These are phyloP conservation scores for Himalopsyche kuldschensis DNA, from an alignment of 2,888 invertebrate species.

Conservation along the genomic window DNA sequence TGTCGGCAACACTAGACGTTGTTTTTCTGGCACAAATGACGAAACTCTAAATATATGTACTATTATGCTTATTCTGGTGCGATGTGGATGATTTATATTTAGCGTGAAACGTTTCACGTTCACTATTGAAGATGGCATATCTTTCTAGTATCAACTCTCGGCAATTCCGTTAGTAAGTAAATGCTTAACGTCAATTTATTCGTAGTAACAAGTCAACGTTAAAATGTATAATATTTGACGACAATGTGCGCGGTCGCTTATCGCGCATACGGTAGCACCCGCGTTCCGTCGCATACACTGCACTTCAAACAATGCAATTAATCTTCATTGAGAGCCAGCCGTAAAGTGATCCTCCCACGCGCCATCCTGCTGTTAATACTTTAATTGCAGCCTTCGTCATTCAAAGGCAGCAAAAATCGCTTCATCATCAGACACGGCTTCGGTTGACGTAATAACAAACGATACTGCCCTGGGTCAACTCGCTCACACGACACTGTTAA, in stretches of 20 bases:
- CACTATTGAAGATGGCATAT: too few relatives aligned
- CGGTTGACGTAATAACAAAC: background rate
- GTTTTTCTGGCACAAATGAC: too few relatives aligned
- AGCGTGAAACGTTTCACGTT: too few relatives aligned
- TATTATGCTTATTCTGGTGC: too few relatives aligned
- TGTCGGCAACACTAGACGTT: too few relatives aligned
- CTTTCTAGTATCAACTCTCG: too few relatives aligned
- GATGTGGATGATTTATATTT: too few relatives aligned
- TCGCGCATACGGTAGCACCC: background rate
- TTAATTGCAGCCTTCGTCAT: slow-evolving; percentile 11
- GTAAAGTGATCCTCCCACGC: slow-evolving; percentile 9
- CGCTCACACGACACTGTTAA: background rate
- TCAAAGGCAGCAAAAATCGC: slow-evolving; percentile 11
- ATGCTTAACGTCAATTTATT: too few relatives aligned
- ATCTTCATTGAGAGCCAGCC: slow-evolving; percentile 18
- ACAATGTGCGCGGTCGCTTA: background rate
- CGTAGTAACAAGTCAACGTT: too few relatives aligned
- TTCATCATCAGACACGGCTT: background rate
- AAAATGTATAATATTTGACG: too few relatives aligned
- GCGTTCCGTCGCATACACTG: background rate
- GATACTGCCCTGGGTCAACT: slow-evolving; percentile 25
- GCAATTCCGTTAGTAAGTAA: too few relatives aligned
- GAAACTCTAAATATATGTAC: too few relatives aligned
- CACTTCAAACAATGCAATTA: slow-evolving; percentile 22
- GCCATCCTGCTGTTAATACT: slow-evolving; percentile 1